phyloP scores from a whole-genome alignment of 2,797 vertebrate genomes.

The Eulemur rubriventer region DNA sequence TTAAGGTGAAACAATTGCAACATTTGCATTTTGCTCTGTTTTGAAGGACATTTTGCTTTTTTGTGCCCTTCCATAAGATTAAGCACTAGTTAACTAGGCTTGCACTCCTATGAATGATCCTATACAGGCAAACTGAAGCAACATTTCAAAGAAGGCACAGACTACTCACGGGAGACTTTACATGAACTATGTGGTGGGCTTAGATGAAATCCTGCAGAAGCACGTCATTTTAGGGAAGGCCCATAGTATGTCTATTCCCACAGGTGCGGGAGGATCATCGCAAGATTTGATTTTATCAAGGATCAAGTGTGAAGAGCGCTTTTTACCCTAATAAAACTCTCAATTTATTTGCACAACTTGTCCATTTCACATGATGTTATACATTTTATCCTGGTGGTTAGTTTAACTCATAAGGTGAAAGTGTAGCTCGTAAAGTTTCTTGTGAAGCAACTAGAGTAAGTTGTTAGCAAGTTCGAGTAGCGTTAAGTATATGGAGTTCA shows the following conservation, averaged over 20 bases:
- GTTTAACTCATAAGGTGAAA: not conserved
- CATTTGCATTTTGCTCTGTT: too few species aligned
- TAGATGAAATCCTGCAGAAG: not conserved
- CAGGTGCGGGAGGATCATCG: not conserved
- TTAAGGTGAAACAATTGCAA: not conserved
- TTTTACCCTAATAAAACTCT: not conserved
- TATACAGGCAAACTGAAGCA: not conserved
- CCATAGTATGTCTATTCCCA: not conserved
- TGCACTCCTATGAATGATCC: not conserved
- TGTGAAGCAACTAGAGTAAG: not conserved
- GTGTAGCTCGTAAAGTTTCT: not conserved
- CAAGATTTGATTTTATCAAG: not conserved
- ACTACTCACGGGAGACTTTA: not conserved
- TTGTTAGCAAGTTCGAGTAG: not conserved
- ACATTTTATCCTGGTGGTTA: not conserved
- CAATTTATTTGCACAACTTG: not conserved
- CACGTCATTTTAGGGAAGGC: not conserved
- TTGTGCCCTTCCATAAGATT: not conserved
- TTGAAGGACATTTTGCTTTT: not conserved
- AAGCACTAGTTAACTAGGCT: not conserved
- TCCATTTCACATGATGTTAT: not conserved
- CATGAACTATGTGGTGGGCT: not conserved
- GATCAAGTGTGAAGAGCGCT: not conserved
- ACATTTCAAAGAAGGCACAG: not conserved
- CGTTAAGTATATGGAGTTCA: not conserved